A percentile compares a stretch with the other conserved stretches of the same genome.
These are phyloP conservation scores for Drosophila bocki DNA, from an alignment of 1,140 invertebrate genomes.

Conservation along the genomic window DNA sequence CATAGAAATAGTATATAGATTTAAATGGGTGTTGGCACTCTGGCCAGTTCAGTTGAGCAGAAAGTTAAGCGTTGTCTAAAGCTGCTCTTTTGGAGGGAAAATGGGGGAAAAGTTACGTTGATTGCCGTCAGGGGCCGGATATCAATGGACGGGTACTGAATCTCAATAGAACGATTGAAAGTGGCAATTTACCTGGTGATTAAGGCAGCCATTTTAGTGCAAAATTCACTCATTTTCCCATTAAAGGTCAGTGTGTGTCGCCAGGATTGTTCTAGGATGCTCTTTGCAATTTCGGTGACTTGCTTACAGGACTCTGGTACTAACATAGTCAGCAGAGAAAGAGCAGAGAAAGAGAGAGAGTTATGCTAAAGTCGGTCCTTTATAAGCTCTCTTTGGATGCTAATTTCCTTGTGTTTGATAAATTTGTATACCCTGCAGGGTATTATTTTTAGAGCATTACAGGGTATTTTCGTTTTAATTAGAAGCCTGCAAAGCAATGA, in stretches of 20 bases:
- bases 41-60: slow-evolving; percentile 45
- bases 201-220: slow-evolving; percentile 5
- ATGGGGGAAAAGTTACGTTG: not conserved
- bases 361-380: not conserved
- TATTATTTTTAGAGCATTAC: no score
- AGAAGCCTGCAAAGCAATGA: no score
- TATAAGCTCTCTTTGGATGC: slow-evolving; percentile 9
- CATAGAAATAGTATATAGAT: slow-evolving; percentile 51
- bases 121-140: slow-evolving; percentile 34
- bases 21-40: slow-evolving; percentile 68
- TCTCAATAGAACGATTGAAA: slow-evolving; percentile 15
- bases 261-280: slow-evolving; percentile 21
- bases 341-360: not conserved
- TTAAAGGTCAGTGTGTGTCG: slow-evolving; percentile 16
- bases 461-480: no score
- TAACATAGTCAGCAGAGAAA: slow-evolving; percentile 23
- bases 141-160: slow-evolving; percentile 14
- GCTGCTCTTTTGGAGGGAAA: slow-evolving; percentile 15
- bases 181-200: slow-evolving; percentile 23
- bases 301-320: slow-evolving; percentile 15
- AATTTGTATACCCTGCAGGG: not conserved
- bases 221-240: not conserved
- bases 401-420: not conserved
- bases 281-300: not conserved
- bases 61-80: slow-evolving; percentile 56